Evolutionary conservation across 2,888 invertebrate genomes (phyloP).

Genomic region (Phoenoteleia sp.): DNA sequence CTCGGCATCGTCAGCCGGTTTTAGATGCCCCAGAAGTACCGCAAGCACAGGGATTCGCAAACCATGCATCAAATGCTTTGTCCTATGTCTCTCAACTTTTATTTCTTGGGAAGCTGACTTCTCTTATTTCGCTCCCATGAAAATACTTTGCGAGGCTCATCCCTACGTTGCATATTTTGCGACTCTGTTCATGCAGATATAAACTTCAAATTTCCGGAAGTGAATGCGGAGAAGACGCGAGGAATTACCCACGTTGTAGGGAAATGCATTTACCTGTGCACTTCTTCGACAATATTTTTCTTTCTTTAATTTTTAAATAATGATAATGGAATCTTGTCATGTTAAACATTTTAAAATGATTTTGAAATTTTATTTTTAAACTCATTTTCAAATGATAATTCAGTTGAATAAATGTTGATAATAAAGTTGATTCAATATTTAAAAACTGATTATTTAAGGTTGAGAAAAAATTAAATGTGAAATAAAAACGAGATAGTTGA

Average conservation of each 20-base stretch:
- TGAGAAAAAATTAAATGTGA: too few species aligned
- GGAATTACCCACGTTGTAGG: background rate
- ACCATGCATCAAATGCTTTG: constrained; percentile 32
- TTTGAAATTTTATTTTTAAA: too few species aligned
- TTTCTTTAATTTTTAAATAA: too few species aligned
- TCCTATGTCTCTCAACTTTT: constrained; percentile 41
- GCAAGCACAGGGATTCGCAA: constrained; percentile 41
- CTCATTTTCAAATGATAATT: too few species aligned
- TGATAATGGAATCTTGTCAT: too few species aligned
- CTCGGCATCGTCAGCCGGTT: constrained; percentile 32
- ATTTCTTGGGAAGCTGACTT: constrained; percentile 29
- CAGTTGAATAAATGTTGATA: too few species aligned
- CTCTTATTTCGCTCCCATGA: constrained; percentile 56
- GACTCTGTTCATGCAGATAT: constrained; percentile 1
- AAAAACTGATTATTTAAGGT: too few species aligned
- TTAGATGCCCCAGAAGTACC: constrained; percentile 51
- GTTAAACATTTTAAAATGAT: too few species aligned
- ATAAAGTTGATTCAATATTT: too few species aligned
- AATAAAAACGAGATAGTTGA: too few species aligned
- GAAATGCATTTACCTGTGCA: background rate
- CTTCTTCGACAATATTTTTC: too few species aligned
- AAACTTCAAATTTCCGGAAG: background rate
- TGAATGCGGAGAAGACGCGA: background rate
- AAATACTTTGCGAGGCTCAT: constrained; percentile 42
- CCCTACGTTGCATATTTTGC: constrained; percentile 32